phyloP scores from a whole-genome alignment of 2,797 vertebrate genomes.

The Ctenopoma kingsleyae region DNA sequence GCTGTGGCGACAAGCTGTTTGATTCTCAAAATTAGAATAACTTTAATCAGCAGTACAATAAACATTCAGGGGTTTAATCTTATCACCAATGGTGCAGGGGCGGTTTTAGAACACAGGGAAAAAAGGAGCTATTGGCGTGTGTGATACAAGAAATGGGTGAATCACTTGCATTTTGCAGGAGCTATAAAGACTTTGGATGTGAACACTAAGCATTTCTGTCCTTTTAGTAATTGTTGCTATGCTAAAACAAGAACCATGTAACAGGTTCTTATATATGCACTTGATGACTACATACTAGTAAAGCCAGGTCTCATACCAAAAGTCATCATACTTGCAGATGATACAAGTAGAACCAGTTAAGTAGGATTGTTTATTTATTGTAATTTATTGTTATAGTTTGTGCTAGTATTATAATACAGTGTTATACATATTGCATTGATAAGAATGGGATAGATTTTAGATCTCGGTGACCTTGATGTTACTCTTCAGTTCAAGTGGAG shows the following conservation, averaged over 20 bases:
- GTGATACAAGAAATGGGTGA: constrained; percentile 1
- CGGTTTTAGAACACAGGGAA: neutral
- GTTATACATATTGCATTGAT: no score
- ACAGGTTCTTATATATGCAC: neutral
- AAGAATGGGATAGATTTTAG: no score
- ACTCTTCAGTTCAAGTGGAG: no score
- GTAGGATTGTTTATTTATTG: no score
- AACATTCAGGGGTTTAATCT: constrained; percentile 26
- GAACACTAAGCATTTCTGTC: neutral
- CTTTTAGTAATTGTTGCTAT: no score
- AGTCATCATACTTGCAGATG: no score
- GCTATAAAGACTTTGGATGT: neutral
- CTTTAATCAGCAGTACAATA: constrained; percentile 40
- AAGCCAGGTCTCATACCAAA: neutral
- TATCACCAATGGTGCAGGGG: neutral
- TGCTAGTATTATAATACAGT: no score
- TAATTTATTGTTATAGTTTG: no score
- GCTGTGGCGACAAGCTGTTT: constrained; percentile 55
- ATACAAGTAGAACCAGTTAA: no score
- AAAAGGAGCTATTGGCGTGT: neutral
- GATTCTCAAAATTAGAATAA: constrained; percentile 49
- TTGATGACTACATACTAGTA: neutral
- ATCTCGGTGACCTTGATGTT: no score
- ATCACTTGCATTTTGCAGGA: neutral
- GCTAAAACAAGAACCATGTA: neutral